Evolutionary conservation across 1,140 invertebrate species (phyloP), one percentile per base, ranked within the genome.

Genomic region (Stenopsyche tienmushanensis): DNA sequence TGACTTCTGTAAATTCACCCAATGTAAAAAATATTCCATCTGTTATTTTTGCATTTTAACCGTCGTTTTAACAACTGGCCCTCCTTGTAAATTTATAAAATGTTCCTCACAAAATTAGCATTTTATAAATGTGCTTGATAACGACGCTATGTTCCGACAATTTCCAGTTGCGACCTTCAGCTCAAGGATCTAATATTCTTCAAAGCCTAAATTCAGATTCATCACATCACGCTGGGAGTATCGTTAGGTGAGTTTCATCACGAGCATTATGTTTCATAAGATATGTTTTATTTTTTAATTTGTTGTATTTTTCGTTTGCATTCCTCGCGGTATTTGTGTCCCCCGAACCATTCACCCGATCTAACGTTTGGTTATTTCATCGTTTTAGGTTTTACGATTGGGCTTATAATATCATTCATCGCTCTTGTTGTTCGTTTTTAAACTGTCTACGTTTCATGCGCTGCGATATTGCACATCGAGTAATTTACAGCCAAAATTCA

Each of bases 111-210:
- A n/a, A n/a, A n/a, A n/a, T n/a, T n/a, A n/a, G n/a, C n/a, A n/a
- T n/a, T n/a, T n/a, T n/a, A n/a, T n/a, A n/a, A n/a, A n/a, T n/a
- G n/a, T n/a, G n/a, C n/a, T n/a, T n/a, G n/a, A n/a, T n/a, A n/a
- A n/a, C n/a, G n/a, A n/a, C n/a, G n/a, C n/a, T n/a, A n/a, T n/a
- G n/a, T n/a, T n/a, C n/a, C n/a, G n/a, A n/a, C n/a, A n/a, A n/a
- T 39, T 39, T 39, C 13, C 29, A 39, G 68, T 70, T 70, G 68
- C 64, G 68, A 58, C 68, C 68, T 23, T 26, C 60, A 41, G 60
- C 64, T n/a, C 64, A 70, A 59, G 68, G 68, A 66, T 42, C 62
- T 15, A 70, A 66, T 41, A 29, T 66, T 21, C 60, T 70, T 10
- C 68, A 70, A 8, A 55, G 55, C 20, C 29, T 70, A 44, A 53